Percentiles rank a stretch among this genome's conserved stretches.
Conservation (phyloP, 2,113 vertebrate genomes). For the Syrrhaptes paradoxus region DNA sequence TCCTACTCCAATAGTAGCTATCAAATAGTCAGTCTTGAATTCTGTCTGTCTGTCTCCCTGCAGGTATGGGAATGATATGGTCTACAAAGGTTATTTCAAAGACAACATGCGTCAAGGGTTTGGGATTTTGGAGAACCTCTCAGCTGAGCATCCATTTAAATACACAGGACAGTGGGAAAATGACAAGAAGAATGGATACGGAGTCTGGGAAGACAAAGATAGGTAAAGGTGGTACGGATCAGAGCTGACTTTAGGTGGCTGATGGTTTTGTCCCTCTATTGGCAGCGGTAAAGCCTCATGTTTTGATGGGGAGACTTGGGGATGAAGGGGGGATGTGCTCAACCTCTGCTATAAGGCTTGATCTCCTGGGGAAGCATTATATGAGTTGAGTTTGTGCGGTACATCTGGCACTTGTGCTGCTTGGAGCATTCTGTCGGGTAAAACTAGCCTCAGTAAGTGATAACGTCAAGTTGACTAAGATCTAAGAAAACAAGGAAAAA, state of each 20-base stretch:
- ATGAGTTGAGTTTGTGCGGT: not conserved
- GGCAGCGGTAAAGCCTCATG: not conserved
- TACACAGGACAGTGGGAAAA: conserved; percentile 80
- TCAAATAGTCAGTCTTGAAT: not conserved
- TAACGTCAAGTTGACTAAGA: not conserved
- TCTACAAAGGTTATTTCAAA: conserved; percentile 80
- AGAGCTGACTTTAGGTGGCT: not conserved
- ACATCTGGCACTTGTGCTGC: not conserved
- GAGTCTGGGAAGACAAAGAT: conserved; percentile 73
- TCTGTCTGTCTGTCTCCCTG: not conserved
- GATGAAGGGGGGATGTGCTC: not conserved
- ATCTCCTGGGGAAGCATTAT: not conserved
- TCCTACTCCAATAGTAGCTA: not conserved
- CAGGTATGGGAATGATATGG: conserved; percentile 70
- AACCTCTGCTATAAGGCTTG: not conserved
- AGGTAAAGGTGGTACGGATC: conserved; percentile 47
- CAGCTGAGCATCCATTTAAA: conserved; percentile 6
- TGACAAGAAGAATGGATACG: conserved; percentile 74
- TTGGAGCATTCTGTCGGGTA: rapidly evolving
- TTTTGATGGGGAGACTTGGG: not conserved
- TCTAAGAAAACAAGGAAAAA: not conserved
- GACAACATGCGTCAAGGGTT: conserved; percentile 73
- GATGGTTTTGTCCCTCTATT: not conserved
- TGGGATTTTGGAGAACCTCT: conserved; percentile 70
- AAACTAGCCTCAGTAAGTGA: not conserved